Evolutionary conservation across 2,888 invertebrate species (phyloP).

Genomic region (Diarsia dahlii): DNA sequence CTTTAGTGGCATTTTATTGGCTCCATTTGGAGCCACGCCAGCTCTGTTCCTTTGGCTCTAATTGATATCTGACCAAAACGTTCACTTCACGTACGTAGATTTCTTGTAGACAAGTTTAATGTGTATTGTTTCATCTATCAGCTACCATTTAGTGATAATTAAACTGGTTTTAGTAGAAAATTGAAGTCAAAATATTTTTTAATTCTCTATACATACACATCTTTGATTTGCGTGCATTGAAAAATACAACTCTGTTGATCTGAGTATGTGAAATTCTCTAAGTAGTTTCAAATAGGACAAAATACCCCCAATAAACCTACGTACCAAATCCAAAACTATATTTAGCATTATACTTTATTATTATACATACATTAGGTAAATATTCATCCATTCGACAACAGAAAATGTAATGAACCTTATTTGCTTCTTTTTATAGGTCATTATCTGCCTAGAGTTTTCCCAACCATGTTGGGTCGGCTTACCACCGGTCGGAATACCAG

Average conservation of each 20-base stretch:
- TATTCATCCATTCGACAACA: neutral
- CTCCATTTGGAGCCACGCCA: slow-evolving; percentile 85
- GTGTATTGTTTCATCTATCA: slow-evolving; percentile 48
- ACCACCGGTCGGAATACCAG: no score
- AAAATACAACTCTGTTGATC: neutral
- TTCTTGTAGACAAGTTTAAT: slow-evolving; percentile 69
- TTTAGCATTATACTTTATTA: no score
- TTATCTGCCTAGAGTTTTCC: no score
- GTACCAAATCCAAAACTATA: neutral
- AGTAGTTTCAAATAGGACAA: neutral
- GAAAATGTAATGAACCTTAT: neutral
- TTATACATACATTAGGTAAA: no score
- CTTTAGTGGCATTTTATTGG: slow-evolving; percentile 87
- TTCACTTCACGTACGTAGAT: slow-evolving; percentile 73
- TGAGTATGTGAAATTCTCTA: neutral
- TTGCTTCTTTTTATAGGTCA: neutral
- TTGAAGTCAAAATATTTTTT: neutral
- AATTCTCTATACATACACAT: no score
- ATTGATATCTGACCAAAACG: slow-evolving; percentile 87
- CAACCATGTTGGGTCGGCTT: no score
- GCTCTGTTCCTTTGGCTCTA: slow-evolving; percentile 80
- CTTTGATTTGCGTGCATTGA: no score
- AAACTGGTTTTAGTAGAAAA: neutral
- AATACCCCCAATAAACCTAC: neutral
- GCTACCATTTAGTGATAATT: slow-evolving; percentile 1